A percentile compares a stretch with the other conserved stretches of the same genome.
Evolutionary conservation across 1,140 invertebrate genomes (phyloP).

Genomic region (Ceratosolen fusciceps): DNA sequence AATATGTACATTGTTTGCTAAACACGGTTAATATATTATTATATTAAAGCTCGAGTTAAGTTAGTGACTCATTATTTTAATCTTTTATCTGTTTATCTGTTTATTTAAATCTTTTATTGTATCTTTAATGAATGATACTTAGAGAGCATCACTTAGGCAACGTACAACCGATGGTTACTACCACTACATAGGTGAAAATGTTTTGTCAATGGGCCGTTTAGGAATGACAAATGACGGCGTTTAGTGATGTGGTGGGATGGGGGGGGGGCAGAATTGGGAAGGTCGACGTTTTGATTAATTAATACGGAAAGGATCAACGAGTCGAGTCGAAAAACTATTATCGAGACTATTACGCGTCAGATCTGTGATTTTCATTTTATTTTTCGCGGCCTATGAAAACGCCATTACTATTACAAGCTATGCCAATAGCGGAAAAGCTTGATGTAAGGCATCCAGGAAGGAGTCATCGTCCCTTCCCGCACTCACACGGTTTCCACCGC

Average conservation of each 20-base stretch:
- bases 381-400: neutral
- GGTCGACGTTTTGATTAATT: neutral
- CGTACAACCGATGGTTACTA: neutral
- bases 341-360: neutral
- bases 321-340: neutral
- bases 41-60: too few species aligned
- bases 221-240: neutral
- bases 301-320: neutral
- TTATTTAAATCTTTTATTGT: too few species aligned
- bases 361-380: conserved; percentile 8
- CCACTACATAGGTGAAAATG: neutral
- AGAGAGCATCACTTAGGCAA: neutral
- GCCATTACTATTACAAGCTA: neutral
- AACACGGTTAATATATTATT: too few species aligned
- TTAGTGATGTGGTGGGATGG: neutral
- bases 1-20: too few species aligned
- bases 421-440: neutral
- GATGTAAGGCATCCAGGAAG: too few species aligned
- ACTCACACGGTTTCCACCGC: conserved; percentile 14
- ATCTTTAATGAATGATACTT: neutral
- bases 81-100: too few species aligned
- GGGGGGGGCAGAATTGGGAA: neutral
- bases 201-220: neutral
- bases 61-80: neutral
- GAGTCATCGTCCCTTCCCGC: neutral